phyloP scores from a whole-genome alignment of 2,888 invertebrate genomes.

The Apotomis turbidana region DNA sequence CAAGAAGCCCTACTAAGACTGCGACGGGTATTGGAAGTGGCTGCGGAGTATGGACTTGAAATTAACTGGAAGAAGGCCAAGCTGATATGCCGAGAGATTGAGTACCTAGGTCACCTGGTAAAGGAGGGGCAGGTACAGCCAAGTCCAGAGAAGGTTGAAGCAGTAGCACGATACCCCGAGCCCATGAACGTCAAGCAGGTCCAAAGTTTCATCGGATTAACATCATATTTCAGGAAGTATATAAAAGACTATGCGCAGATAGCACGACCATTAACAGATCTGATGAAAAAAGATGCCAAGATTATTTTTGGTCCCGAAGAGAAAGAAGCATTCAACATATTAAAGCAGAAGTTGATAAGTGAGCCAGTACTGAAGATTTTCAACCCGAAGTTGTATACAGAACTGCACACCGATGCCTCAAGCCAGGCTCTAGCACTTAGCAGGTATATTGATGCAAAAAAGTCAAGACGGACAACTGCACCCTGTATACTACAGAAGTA shows the following conservation, averaged over 20 bases:
- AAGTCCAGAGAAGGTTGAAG: constrained; percentile 24
- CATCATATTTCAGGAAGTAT: constrained; percentile 35
- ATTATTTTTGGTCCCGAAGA: constrained; percentile 22
- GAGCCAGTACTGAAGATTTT: constrained; percentile 16
- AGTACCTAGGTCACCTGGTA: constrained; percentile 30
- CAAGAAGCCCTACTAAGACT: constrained; percentile 19
- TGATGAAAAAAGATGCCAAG: constrained; percentile 29
- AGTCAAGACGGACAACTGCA: constrained; percentile 19
- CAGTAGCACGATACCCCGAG: constrained; percentile 24
- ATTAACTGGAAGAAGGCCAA: constrained; percentile 26
- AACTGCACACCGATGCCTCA: background rate
- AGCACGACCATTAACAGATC: constrained; percentile 28
- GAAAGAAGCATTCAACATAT: constrained; percentile 15
- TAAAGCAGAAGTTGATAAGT: constrained; percentile 10
- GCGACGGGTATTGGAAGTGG: constrained; percentile 12
- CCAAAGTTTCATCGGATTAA: constrained; percentile 31
- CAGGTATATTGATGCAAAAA: constrained; percentile 4
- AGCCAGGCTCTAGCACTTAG: constrained; percentile 12
- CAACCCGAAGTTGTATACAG: background rate
- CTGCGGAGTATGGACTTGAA: constrained; percentile 16
- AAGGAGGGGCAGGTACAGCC: constrained; percentile 20
- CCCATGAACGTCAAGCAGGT: constrained; percentile 26
- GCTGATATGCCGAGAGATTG: constrained; percentile 18
- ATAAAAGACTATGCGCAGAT: constrained; percentile 31
- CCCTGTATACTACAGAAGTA: constrained; percentile 18